Percentiles rank a stretch among this genome's conserved stretches.
phyloP scores from a whole-genome alignment of 2,113 vertebrate genomes.

The Falco punctatus region DNA sequence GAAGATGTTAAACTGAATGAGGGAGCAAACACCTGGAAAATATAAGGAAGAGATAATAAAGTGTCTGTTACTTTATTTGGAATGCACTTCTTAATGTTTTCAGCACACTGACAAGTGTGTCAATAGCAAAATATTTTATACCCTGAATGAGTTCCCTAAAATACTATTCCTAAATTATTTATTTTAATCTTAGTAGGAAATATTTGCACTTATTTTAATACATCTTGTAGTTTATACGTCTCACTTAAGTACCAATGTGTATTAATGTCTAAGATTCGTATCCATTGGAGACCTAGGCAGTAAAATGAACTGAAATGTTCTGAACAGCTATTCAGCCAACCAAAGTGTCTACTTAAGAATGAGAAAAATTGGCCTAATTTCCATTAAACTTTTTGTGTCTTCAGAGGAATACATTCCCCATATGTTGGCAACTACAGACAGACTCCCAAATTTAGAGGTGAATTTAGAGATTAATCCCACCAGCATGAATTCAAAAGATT shows the following conservation, averaged over 20 bases:
- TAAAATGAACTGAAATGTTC: not conserved
- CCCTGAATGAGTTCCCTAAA: not conserved
- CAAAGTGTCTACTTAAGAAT: not conserved
- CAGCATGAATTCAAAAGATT: not conserved
- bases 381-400: not conserved
- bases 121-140: not conserved
- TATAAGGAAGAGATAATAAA: not conserved
- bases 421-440: not conserved
- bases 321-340: not conserved
- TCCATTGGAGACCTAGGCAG: not conserved
- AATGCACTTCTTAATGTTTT: not conserved
- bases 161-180: not conserved
- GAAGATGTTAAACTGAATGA: not conserved
- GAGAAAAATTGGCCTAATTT: not conserved
- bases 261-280: not conserved
- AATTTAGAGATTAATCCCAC: not conserved
- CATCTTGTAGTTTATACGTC: not conserved
- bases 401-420: not conserved
- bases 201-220: not conserved
- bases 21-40: not conserved
- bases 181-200: not conserved
- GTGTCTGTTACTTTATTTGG: not conserved
- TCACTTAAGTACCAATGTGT: not conserved
- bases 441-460: not conserved
- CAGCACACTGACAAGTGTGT: not conserved